Base-by-base conservation (phyloP, 2,113 vertebrate species). In the Neofelis nebulosa region DNA sequence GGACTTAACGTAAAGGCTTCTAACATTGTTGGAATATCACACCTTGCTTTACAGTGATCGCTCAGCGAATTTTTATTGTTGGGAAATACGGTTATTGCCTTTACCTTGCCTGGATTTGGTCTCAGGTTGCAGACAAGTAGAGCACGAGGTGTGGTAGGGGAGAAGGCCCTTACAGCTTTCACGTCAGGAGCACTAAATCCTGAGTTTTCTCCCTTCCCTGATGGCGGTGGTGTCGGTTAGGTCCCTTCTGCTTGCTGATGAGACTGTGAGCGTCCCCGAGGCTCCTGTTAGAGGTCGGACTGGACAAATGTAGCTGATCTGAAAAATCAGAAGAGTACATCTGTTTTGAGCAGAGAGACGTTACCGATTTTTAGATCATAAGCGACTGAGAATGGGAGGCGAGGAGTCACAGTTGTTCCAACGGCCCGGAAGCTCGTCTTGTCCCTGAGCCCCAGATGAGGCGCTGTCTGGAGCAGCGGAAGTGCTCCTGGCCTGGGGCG, bases 1-100 rank as follows among this genome's bases (percentile, higher is more conserved):
- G 13, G 25, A 9, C 18, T 78, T 68, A 14, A 2, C 12, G 2
- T 19, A 18, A 61, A 50, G 50, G 31, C n/a, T 25, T 14, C 29
- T 7, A 16, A 12, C 57, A 4, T 25, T 27, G 27, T 65, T 0
- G 7, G 4, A 2, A 52, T 19, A 2, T 25, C 45, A 0, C 13
- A 0, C 31, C 78, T 38, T 33, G 29, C 66, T 50, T 45, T 66
- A 3, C 29, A 4, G 16, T 45, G 48, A 68, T 13, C 29, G 19
- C 65, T 27, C 36, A 14, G 71, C 36, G 8, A n/a, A 19, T 3
- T 73, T 4, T 31, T 50, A 1, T 18, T 41, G 55, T 52, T 29
- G 57, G 71, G 45, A 61, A 73, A 25, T 41, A 0, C 36, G 16
- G 1, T 55, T 2, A 6, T 2, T 25, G 55, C 79, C 55, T 79